These are phyloP conservation scores for Aleiodes testaceus DNA, from an alignment of 2,888 invertebrate genomes.

Conservation along the genomic window DNA sequence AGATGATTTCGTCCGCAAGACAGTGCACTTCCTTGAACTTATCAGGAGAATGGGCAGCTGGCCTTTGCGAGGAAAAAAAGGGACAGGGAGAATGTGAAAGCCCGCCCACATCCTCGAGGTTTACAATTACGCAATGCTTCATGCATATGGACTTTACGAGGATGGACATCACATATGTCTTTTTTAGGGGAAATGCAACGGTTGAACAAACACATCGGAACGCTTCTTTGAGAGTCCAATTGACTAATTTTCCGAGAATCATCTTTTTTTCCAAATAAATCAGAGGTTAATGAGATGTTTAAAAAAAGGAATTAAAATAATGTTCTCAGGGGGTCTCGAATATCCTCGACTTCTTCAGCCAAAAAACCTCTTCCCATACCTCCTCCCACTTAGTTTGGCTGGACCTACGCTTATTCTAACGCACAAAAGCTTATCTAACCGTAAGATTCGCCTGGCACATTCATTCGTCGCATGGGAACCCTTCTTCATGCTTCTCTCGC, in stretches of 20 bases:
- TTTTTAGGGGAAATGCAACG: background rate
- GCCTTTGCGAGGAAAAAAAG: constrained; percentile 38
- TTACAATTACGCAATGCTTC: constrained; percentile 65
- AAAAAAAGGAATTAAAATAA: constrained; percentile 3
- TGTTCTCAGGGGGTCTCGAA: constrained; percentile 27
- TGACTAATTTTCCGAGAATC: constrained; percentile 8
- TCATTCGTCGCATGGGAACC: constrained; percentile 59
- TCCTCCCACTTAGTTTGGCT: constrained; percentile 42
- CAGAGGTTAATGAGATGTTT: too few relatives aligned
- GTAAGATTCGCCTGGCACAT: constrained; percentile 65
- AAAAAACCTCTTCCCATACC: constrained; percentile 39
- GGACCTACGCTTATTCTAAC: constrained; percentile 32
- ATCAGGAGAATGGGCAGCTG: constrained; percentile 2
- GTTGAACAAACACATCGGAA: constrained; percentile 22
- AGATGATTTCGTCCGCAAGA: background rate
- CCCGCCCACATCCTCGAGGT: constrained; percentile 66
- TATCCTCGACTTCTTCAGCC: constrained; percentile 20
- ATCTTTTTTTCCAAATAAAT: too few relatives aligned
- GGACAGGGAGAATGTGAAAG: constrained; percentile 40
- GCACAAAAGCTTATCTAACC: constrained; percentile 66
- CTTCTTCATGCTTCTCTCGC: constrained; percentile 34
- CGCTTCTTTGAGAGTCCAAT: background rate
- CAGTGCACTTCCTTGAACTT: constrained; percentile 16
- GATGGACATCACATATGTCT: constrained; percentile 32
- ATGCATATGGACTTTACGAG: constrained; percentile 55